phyloP scores from a whole-genome alignment of 2,797 vertebrate species.

The Pseudochirops corinnae region DNA sequence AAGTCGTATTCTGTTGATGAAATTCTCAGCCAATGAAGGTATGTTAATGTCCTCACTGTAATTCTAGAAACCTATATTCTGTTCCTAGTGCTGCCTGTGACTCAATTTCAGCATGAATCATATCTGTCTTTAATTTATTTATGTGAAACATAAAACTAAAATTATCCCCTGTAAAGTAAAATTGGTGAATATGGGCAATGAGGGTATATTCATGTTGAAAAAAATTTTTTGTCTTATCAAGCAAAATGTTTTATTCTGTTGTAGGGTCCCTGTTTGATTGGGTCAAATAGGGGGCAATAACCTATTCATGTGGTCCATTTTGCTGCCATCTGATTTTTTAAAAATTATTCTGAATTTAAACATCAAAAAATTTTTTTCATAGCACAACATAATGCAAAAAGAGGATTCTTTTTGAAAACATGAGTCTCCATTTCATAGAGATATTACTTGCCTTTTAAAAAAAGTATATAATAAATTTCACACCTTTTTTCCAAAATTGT shows the following conservation, averaged over 20 bases:
- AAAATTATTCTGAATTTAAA: not conserved
- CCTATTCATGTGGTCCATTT: not conserved
- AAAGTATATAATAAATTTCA: not conserved
- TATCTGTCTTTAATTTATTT: constrained; percentile 14
- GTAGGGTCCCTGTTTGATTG: constrained; percentile 7
- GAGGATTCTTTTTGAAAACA: not conserved
- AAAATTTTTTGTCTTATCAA: constrained; percentile 13
- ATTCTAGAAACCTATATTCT: not conserved
- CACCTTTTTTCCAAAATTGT: not conserved
- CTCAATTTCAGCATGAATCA: not conserved
- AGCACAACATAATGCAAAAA: not conserved
- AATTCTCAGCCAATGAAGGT: constrained; percentile 96
- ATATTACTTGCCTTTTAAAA: not conserved
- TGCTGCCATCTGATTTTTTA: constrained; percentile 3
- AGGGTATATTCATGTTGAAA: constrained; percentile 38
- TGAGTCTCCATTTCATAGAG: not conserved
- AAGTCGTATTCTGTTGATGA: constrained; percentile 94
- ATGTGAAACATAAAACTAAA: constrained; percentile 11
- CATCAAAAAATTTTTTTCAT: not conserved
- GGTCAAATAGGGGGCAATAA: constrained; percentile 1
- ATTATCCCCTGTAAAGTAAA: constrained; percentile 22
- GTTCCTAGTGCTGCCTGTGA: not conserved
- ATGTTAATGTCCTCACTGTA: constrained; percentile 44
- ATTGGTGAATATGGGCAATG: constrained; percentile 21
- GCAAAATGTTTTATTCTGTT: constrained; percentile 25